phyloP scores from a whole-genome alignment of 2,797 vertebrate species.

The Labroides dimidiatus region DNA sequence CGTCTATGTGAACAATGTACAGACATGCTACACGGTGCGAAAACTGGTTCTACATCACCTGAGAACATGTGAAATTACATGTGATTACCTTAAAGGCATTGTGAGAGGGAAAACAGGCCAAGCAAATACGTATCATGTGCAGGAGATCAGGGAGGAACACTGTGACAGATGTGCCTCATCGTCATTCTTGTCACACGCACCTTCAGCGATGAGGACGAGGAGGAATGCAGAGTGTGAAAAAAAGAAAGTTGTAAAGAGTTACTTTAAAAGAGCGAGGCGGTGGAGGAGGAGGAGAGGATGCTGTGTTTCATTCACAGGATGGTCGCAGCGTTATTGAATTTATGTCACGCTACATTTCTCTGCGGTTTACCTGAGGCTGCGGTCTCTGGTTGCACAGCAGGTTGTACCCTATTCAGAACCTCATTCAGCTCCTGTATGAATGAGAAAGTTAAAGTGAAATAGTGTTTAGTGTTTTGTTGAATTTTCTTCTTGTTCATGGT shows the following conservation, averaged over 20 bases:
- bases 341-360: conserved; percentile 20
- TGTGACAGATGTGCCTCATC: conserved; percentile 9
- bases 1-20: not conserved
- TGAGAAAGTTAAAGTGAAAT: conserved; percentile 3
- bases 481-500: not conserved
- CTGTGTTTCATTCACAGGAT: conserved; percentile 34
- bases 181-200: conserved; percentile 16
- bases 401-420: conserved; percentile 2
- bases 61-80: conserved; percentile 1
- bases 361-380: conserved; percentile 24
- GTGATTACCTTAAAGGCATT: conserved; percentile 5
- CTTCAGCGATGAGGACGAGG: not conserved
- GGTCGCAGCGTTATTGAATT: conserved; percentile 29
- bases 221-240: conserved; percentile 1
- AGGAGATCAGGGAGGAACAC: conserved; percentile 8
- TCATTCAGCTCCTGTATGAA: conserved; percentile 24
- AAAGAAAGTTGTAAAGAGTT: not conserved
- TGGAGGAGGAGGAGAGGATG: conserved; percentile 7
- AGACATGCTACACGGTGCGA: not conserved
- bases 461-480: conserved; percentile 2
- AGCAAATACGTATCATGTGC: not conserved
- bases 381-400: conserved; percentile 20
- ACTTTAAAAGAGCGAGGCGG: not conserved
- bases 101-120: not conserved
- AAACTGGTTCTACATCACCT: not conserved